Percentiles rank a stretch among this genome's conserved stretches.
phyloP scores from a whole-genome alignment of 1,140 invertebrate genomes.

The Pogonus chalceus region DNA sequence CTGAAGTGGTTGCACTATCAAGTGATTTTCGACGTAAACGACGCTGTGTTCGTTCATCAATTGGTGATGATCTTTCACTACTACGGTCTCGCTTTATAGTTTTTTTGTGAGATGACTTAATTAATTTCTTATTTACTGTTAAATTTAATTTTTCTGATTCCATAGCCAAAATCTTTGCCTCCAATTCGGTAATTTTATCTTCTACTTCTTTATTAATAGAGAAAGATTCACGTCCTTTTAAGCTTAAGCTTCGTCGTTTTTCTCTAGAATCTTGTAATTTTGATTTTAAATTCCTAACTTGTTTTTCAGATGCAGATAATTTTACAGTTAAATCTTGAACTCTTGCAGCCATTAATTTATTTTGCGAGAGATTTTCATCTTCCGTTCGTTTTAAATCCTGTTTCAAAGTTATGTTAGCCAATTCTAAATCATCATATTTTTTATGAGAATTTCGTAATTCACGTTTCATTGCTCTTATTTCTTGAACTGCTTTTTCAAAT shows the following conservation, averaged over 20 bases:
- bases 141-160: conserved; percentile 37
- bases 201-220: conserved; percentile 72
- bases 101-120: conserved; percentile 20
- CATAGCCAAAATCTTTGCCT: conserved; percentile 60
- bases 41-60: conserved; percentile 43
- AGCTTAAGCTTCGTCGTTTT: conserved; percentile 65
- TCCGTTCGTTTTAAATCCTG: conserved; percentile 59
- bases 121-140: conserved; percentile 10
- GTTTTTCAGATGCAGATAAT: conserved; percentile 69
- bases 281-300: conserved; percentile 65
- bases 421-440: conserved; percentile 67
- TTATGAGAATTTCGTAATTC: conserved; percentile 71
- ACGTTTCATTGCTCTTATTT: conserved; percentile 71
- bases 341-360: conserved; percentile 68
- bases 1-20: conserved; percentile 62
- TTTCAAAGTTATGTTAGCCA: conserved; percentile 60
- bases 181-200: conserved; percentile 67
- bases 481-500: conserved; percentile 71
- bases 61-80: conserved; percentile 30
- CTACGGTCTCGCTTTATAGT: conserved; percentile 23
- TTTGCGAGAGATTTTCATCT: conserved; percentile 60
- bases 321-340: conserved; percentile 77
- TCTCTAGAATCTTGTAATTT: conserved; percentile 69
- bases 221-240: conserved; percentile 66
- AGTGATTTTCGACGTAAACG: conserved; percentile 57